A percentile compares a stretch with the other conserved stretches of the same genome.
These are phyloP conservation scores for Dinomys branickii DNA, from an alignment of 2,113 vertebrate genomes.

Conservation along the genomic window DNA sequence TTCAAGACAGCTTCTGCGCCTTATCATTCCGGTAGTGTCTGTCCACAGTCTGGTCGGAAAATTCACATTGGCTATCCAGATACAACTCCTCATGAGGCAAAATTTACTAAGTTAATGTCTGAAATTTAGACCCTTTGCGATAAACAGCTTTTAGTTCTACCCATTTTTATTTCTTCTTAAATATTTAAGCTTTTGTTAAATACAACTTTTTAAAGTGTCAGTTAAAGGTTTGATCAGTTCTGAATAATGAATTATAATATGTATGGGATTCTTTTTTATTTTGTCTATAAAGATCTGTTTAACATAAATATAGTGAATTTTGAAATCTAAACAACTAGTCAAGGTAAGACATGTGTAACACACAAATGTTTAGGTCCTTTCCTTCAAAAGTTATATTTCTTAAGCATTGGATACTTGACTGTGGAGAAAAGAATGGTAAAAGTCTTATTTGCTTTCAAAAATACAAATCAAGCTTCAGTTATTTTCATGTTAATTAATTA, in stretches of 20 bases:
- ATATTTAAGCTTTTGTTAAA: not conserved
- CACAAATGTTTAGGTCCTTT: not conserved
- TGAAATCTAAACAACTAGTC: not conserved
- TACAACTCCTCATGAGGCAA: not conserved
- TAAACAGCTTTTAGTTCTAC: not conserved
- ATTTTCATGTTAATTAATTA: not conserved
- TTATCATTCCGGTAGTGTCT: not conserved
- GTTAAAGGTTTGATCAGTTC: not conserved
- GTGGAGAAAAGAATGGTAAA: not conserved
- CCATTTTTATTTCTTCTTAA: not conserved
- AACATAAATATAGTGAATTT: not conserved
- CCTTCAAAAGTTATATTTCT: not conserved
- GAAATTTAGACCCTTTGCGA: not conserved
- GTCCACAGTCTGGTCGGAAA: not conserved
- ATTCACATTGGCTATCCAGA: not conserved
- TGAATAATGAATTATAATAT: not conserved
- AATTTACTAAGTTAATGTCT: conserved; percentile 12
- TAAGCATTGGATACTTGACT: not conserved
- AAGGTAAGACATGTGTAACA: not conserved
- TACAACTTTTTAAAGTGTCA: not conserved
- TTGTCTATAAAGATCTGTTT: not conserved
- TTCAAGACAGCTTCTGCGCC: not conserved
- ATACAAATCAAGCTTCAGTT: not conserved
- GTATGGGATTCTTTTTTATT: not conserved
- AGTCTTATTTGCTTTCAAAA: not conserved